Percentiles rank a stretch among this genome's conserved stretches.
Conservation (phyloP, 2,888 invertebrate species). For the Acleris cristana region DNA sequence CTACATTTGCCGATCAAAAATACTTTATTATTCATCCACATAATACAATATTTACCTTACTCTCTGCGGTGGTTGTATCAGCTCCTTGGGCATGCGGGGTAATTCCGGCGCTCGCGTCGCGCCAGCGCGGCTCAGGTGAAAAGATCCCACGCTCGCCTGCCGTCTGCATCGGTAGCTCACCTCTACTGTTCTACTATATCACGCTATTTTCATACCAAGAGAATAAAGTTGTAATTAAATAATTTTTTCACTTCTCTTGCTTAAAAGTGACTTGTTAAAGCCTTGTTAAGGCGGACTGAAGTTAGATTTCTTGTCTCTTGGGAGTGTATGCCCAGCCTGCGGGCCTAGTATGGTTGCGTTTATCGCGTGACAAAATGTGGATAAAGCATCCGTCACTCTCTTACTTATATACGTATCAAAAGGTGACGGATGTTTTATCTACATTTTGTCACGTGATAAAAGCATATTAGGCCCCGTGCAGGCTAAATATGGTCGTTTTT, state of each 20-base stretch:
- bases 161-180: conserved; percentile 66
- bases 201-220: conserved; percentile 40
- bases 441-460: too few species aligned
- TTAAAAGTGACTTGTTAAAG: neutral
- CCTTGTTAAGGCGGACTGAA: neutral
- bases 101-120: conserved; percentile 51
- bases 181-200: conserved; percentile 52
- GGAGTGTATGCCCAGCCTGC: too few species aligned
- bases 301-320: neutral
- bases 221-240: neutral
- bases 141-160: conserved; percentile 72
- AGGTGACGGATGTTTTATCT: too few species aligned
- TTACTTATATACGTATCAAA: too few species aligned
- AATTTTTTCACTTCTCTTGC: too few species aligned
- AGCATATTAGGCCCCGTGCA: too few species aligned
- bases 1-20: neutral
- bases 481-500: too few species aligned
- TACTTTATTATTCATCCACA: neutral
- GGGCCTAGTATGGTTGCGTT: too few species aligned
- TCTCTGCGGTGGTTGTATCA: conserved; percentile 42
- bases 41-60: neutral
- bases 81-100: conserved; percentile 49
- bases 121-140: conserved; percentile 74
- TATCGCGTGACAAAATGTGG: too few species aligned
- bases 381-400: too few species aligned